These are phyloP conservation scores for Melanotaenia boesemani DNA, from an alignment of 2,797 vertebrate species.

Conservation along the genomic window DNA sequence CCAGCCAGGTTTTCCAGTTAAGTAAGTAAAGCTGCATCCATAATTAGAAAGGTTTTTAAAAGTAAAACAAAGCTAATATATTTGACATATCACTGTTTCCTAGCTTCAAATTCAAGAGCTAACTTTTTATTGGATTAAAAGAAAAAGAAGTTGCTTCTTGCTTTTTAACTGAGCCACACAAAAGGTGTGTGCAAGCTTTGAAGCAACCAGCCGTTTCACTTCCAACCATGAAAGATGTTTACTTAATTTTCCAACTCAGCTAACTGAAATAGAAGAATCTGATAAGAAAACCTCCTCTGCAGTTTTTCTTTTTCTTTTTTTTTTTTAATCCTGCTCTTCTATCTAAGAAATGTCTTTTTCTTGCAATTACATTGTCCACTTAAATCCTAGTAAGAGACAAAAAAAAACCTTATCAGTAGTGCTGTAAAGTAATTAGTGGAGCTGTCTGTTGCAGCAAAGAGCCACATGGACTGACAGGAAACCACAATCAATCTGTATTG, in stretches of 20 bases:
- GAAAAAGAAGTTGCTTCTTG: not conserved
- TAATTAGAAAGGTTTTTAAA: not conserved
- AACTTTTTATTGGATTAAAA: not conserved
- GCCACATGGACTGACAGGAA: conserved; percentile 57
- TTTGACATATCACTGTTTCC: not conserved
- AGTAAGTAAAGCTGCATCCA: not conserved
- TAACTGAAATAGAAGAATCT: conserved; percentile 8
- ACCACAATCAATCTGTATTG: conserved; percentile 52
- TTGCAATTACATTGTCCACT: conserved; percentile 13
- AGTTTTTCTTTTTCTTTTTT: not conserved
- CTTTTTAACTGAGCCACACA: not conserved
- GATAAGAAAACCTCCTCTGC: conserved; percentile 24
- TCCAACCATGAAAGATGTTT: conserved; percentile 7
- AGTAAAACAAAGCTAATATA: not conserved
- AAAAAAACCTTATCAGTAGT: conserved; percentile 37
- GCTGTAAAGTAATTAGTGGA: conserved; percentile 60
- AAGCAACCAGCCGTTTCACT: not conserved
- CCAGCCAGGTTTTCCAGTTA: not conserved
- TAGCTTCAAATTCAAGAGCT: not conserved
- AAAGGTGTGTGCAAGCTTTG: not conserved
- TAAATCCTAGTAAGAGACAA: conserved; percentile 39
- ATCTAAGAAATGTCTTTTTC: conserved; percentile 37
- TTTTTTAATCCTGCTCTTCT: not conserved
- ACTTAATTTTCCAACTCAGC: not conserved
- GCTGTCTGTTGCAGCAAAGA: conserved; percentile 34